Evolutionary conservation across 2,797 vertebrate species (phyloP), one percentile per base, ranked within the genome.

Genomic region (Halcyon leucocephala): DNA sequence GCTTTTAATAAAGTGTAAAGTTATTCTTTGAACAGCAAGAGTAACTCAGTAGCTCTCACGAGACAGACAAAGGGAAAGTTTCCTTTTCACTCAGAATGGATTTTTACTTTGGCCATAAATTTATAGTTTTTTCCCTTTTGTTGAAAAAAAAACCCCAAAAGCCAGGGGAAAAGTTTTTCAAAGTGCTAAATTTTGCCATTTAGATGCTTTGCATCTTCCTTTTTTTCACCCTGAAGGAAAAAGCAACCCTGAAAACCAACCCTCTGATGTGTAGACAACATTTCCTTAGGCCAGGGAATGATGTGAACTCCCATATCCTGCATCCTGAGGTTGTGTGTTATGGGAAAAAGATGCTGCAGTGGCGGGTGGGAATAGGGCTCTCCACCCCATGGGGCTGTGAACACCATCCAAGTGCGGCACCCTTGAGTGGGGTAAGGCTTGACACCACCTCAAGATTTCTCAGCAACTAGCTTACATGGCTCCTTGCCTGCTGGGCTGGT

Each of bases 241-340:
- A 58, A 46, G 1, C 7, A 39, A 5, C 6, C 2, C 5, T 54
- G 60, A 35, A 95, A 92, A 87, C 3, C 52, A 93, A 12, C 33
- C 26, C 39, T 91, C 69, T 94, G 76, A 77, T 91, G 31, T 83
- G 48, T 31, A 94, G 89, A 66, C 48, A 60, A 41, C 55, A 81
- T 70, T 93, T 93, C 85, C 76, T 91, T 26, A 78, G 72, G 85
- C 54, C 44, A 90, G 33, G 64, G 82, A 64, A 81, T 52, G 61
- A 81, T 78, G 69, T 66, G 49, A 81, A 49, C 41, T 93, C 37
- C 51, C 0, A 0, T 70, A 95, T 95, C 95, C 94, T 95, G 69
- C 69, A 64, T 86, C 95, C 76, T 31, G 33, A 33, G 39, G 64
- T 87, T 94, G 79, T 49, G 18, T 64, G 5, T 64, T 60, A 60